Conservation (phyloP, 2,888 invertebrate genomes). For the Campaea margaritaria region DNA sequence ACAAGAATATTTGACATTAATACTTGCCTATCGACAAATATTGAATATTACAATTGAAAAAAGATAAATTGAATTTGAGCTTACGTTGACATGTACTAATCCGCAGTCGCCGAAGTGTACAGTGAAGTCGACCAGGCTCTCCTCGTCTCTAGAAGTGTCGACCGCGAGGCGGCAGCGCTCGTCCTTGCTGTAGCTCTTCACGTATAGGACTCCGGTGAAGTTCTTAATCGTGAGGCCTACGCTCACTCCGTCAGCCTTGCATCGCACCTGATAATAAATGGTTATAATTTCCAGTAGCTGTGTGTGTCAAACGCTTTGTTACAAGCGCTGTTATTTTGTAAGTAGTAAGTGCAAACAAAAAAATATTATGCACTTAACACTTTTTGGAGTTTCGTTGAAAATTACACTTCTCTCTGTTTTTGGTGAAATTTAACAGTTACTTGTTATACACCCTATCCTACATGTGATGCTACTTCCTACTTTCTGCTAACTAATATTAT, state of each 20-base stretch:
- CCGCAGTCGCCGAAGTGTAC: slow-evolving; percentile 97
- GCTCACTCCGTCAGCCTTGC: slow-evolving; percentile 96
- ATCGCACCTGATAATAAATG: slow-evolving; percentile 88
- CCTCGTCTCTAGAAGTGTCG: slow-evolving; percentile 89
- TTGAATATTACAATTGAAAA: too few species aligned
- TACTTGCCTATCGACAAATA: too few species aligned
- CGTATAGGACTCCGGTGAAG: slow-evolving; percentile 96
- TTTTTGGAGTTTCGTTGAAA: too few species aligned
- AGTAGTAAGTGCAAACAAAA: not conserved
- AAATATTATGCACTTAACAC: not conserved
- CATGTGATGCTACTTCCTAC: too few species aligned
- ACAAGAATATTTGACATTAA: not conserved
- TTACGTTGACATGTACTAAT: slow-evolving; percentile 94
- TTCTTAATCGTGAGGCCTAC: slow-evolving; percentile 92
- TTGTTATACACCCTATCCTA: too few species aligned
- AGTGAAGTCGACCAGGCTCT: slow-evolving; percentile 91
- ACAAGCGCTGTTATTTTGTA: too few species aligned
- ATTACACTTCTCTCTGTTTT: too few species aligned
- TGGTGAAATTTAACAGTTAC: too few species aligned
- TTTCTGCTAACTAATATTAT: too few species aligned
- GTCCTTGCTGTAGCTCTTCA: slow-evolving; percentile 97
- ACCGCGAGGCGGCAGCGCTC: slow-evolving; percentile 94
- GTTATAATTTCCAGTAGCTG: not conserved
- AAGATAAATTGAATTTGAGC: slow-evolving; percentile 46
- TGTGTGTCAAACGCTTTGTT: not conserved